Percentiles rank a stretch among this genome's conserved stretches.
Conservation (phyloP, 2,113 vertebrate species). For the Epinephelus lanceolatus region DNA sequence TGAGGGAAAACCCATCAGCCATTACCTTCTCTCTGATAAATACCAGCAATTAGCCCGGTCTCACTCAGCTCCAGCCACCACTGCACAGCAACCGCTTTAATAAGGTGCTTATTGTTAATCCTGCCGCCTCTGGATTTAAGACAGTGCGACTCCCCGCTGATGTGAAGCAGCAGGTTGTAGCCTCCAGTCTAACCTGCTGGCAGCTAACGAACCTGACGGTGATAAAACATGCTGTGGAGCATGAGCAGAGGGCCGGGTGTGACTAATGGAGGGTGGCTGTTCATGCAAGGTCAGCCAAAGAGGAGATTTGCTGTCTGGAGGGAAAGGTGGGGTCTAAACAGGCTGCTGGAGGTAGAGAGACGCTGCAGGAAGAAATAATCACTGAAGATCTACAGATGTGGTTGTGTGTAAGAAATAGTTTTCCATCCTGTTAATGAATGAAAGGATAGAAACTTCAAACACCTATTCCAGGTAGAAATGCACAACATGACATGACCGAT, state of each 20-base stretch:
- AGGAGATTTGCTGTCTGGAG: slow-evolving; percentile 17
- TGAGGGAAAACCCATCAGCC: slow-evolving; percentile 25
- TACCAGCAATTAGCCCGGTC: slow-evolving; percentile 60
- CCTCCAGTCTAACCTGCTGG: slow-evolving; percentile 26
- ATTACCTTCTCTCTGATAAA: slow-evolving; percentile 48
- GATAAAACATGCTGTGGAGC: slow-evolving; percentile 55
- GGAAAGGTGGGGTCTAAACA: background rate
- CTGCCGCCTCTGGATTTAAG: slow-evolving; percentile 34
- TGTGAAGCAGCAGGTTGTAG: slow-evolving; percentile 41
- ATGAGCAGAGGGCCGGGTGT: slow-evolving; percentile 20
- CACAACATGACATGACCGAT: background rate
- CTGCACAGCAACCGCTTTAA: slow-evolving; percentile 57
- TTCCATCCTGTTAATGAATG: background rate
- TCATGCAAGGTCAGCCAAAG: slow-evolving; percentile 52
- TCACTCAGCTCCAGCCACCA: slow-evolving; percentile 29
- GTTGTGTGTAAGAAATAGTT: background rate
- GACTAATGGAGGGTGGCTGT: slow-evolving; percentile 46
- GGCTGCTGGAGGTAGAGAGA: slow-evolving; percentile 8
- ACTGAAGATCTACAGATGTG: background rate
- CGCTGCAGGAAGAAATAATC: background rate
- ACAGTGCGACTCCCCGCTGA: slow-evolving; percentile 19
- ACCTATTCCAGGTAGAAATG: background rate
- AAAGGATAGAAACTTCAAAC: background rate
- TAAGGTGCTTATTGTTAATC: slow-evolving; percentile 54
- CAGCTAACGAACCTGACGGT: slow-evolving; percentile 30